A percentile compares a stretch with the other conserved stretches of the same genome.
These are phyloP conservation scores for Atta texana DNA, from an alignment of 1,140 invertebrate genomes.

Conservation along the genomic window DNA sequence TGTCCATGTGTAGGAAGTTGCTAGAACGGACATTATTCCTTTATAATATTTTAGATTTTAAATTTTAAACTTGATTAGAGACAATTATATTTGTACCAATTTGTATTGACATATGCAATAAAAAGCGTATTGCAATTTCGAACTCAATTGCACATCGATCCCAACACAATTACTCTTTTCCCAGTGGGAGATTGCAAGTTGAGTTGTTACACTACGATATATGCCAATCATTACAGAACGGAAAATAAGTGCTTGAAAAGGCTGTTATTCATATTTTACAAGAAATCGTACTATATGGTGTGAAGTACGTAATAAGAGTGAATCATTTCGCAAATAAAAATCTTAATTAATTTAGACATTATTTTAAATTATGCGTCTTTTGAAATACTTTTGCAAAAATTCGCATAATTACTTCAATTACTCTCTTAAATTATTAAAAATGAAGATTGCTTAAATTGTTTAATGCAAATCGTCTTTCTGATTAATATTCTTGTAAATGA, in stretches of 20 bases:
- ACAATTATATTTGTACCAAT: constrained; percentile 43
- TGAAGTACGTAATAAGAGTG: not conserved
- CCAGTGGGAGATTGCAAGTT: constrained; percentile 46
- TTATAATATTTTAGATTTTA: not conserved
- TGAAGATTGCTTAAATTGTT: not conserved
- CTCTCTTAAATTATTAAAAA: not conserved
- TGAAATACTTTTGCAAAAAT: not conserved
- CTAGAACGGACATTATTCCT: not conserved
- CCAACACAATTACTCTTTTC: constrained; percentile 58
- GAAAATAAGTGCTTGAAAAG: not conserved
- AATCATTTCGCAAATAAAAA: constrained; percentile 31
- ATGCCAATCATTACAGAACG: constrained; percentile 47
- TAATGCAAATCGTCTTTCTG: not conserved
- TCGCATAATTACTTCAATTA: not conserved
- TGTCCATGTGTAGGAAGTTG: not conserved
- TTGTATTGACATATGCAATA: constrained; percentile 55
- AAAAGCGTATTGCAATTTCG: constrained; percentile 61
- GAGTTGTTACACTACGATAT: constrained; percentile 44
- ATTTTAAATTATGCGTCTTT: not conserved
- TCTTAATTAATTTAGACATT: not conserved
- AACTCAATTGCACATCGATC: constrained; percentile 60
- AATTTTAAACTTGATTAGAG: constrained; percentile 43
- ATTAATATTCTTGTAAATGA: not conserved
- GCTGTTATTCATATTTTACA: constrained; percentile 15
- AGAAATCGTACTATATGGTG: not conserved